These are phyloP conservation scores for Scaptomyza caliginosa DNA, from an alignment of 2,888 invertebrate species.

Conservation along the genomic window DNA sequence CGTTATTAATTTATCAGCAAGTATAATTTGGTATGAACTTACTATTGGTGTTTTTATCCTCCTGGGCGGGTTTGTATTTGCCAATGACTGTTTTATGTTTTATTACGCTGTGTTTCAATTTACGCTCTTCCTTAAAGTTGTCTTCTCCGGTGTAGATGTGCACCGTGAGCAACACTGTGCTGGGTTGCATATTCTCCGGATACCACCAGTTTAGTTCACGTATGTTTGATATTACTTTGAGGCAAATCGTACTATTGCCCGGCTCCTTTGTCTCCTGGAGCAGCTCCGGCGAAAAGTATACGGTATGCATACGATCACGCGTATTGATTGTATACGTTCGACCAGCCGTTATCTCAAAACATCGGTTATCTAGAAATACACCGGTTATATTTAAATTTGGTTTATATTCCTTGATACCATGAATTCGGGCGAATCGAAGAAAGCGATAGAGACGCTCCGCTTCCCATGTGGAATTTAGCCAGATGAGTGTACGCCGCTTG, in stretches of 20 bases:
- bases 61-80: conserved; percentile 33
- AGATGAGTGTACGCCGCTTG: conserved; percentile 2
- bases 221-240: conserved; percentile 42
- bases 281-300: conserved; percentile 22
- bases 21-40: too few relatives aligned
- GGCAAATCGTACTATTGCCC: conserved; percentile 7
- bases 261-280: conserved; percentile 29
- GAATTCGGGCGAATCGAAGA: not conserved
- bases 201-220: conserved; percentile 63
- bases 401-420: conserved; percentile 3
- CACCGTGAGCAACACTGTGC: conserved; percentile 44
- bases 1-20: too few relatives aligned
- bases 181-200: conserved; percentile 57
- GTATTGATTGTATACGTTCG: conserved; percentile 10
- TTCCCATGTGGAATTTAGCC: conserved; percentile 53
- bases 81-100: conserved; percentile 11
- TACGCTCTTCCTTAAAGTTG: not conserved
- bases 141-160: conserved; percentile 1
- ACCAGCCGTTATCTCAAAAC: too few relatives aligned
- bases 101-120: not conserved
- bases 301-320: conserved; percentile 41
- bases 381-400: not conserved
- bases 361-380: conserved; percentile 10
- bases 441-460: conserved; percentile 34
- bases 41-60: not conserved